Evolutionary conservation across 2,113 vertebrate genomes (phyloP), one percentile per base, ranked within the genome.

Genomic region (Synchiropus splendidus): DNA sequence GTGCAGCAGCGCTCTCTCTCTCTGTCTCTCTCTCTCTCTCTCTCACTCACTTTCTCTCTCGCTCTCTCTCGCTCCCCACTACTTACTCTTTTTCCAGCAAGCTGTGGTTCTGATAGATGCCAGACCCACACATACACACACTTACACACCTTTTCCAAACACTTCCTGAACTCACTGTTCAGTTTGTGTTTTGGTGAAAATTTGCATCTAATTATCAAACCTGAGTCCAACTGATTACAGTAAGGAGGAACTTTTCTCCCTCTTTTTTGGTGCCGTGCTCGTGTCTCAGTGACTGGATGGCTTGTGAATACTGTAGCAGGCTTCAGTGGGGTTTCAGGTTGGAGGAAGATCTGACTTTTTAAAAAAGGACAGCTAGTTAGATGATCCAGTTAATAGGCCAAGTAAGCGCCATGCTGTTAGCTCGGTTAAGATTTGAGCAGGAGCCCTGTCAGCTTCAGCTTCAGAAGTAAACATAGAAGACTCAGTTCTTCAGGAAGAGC

Each of bases 1-100:
- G 30, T 70, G 67, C 75, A 70, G 67, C 72, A 61, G 72, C 34
- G 57, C 74, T 72, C 31, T 12, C 9, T 58, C 44, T 42, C 5
- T 43, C 51, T 12, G 10, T 39, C 27, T 39, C 42, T 42, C 46
- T 51, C 51, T 36, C 41, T 36, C 59, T 55, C 52, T 39, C 45
- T 18, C 53, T 39, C 46, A 10, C 42, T 35, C 46, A 10, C 52
- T 59, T 44, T 43, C 84, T 84, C 87, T 86, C 86, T 82, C 87
- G 80, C 48, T 42, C 48, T 31, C 40, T 31, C 39, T 18, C 42
- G 15, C 43, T 21, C 15, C 70, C 34, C 74, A 56, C 55, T 61
- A 70, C 64, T 74, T 72, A 72, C 70, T 61, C 58, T 58, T 58
- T 67, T 64, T 74, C 61, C 64, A 46, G 68, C 58, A 72, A 72